phyloP scores from a whole-genome alignment of 2,797 vertebrate species.

The Harpagifer antarcticus region DNA sequence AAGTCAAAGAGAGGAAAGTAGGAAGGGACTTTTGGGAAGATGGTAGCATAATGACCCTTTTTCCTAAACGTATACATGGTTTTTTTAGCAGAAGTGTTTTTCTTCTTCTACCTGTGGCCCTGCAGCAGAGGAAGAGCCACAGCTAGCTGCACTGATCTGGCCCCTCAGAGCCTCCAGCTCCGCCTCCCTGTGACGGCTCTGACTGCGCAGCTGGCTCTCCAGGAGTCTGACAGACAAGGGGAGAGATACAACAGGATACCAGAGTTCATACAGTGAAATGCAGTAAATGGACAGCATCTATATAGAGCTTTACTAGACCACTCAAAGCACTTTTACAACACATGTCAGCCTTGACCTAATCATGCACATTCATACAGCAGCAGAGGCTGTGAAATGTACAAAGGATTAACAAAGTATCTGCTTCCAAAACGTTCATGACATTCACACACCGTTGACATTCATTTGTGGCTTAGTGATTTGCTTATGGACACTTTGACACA shows the following conservation, averaged over 20 bases:
- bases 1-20: too few relatives aligned
- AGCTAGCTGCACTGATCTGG: constrained; percentile 59
- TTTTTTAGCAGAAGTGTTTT: neutral
- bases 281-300: too few relatives aligned
- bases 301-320: too few relatives aligned
- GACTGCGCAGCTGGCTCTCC: constrained; percentile 82
- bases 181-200: constrained; percentile 71
- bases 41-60: neutral
- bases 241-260: neutral
- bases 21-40: neutral
- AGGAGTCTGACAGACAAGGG: constrained; percentile 74
- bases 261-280: neutral
- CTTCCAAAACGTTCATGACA: too few relatives aligned
- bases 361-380: too few relatives aligned
- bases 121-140: constrained; percentile 39
- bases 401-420: too few relatives aligned
- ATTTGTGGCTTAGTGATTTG: too few relatives aligned
- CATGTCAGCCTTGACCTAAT: too few relatives aligned
- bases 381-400: too few relatives aligned
- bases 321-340: too few relatives aligned
- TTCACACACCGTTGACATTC: too few relatives aligned
- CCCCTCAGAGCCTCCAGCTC: constrained; percentile 70
- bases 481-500: too few relatives aligned
- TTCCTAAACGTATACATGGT: neutral
- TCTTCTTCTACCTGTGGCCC: constrained; percentile 58